These are phyloP conservation scores for Norana najaformis DNA, from an alignment of 2,888 invertebrate species.

Conservation along the genomic window DNA sequence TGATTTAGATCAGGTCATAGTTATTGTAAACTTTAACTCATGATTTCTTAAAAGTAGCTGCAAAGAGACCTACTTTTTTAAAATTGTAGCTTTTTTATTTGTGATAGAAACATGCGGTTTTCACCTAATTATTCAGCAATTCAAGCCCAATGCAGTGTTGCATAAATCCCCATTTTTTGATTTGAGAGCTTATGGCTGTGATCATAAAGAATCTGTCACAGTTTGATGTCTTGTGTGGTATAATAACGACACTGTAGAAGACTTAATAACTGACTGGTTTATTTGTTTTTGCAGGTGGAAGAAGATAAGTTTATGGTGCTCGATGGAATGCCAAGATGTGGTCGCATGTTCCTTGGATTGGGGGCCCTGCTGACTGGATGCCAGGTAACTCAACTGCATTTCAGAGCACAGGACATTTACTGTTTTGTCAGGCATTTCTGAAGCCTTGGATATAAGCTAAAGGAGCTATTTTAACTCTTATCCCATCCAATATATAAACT, in stretches of 20 bases:
- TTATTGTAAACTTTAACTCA: too few species aligned
- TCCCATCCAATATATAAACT: not conserved
- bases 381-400: not conserved
- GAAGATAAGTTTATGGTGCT: constrained; percentile 15
- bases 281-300: not conserved
- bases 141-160: too few species aligned
- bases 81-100: too few species aligned
- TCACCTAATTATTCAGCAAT: too few species aligned
- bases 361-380: not conserved
- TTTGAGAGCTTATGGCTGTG: not conserved
- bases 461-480: not conserved
- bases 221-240: not conserved
- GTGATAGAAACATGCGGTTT: too few species aligned
- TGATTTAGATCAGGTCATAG: too few species aligned
- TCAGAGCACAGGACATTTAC: not conserved
- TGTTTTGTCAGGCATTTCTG: not conserved
- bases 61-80: too few species aligned
- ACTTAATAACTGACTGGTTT: not conserved
- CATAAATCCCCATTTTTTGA: too few species aligned
- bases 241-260: not conserved
- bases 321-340: constrained; percentile 8
- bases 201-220: not conserved
- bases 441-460: not conserved
- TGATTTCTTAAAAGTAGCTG: too few species aligned
- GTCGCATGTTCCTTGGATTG: constrained; percentile 10